Percentiles rank a stretch among this genome's conserved stretches.
phyloP scores from a whole-genome alignment of 2,888 invertebrate genomes.

The Pegoplata infirma region DNA sequence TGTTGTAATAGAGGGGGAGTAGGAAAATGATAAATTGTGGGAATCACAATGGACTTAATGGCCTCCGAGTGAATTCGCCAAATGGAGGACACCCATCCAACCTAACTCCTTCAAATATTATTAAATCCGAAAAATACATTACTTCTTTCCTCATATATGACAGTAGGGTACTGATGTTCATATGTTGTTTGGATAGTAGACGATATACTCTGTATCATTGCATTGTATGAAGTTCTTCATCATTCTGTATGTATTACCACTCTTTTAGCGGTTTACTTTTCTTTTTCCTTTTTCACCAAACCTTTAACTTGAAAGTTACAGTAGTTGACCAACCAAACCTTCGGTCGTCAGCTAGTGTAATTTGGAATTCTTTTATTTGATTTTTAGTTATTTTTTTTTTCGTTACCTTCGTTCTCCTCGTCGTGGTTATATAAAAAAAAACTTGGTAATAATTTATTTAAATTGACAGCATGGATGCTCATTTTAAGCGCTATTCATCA shows the following conservation, averaged over 20 bases:
- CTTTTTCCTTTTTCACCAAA: background rate
- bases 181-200: background rate
- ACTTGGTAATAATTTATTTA: slow-evolving; percentile 74
- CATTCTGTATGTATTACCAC: slow-evolving; percentile 11
- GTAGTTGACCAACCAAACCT: background rate
- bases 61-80: no score
- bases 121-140: no score
- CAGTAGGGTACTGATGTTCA: background rate
- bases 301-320: no score
- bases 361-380: slow-evolving; percentile 45
- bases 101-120: no score
- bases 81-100: no score
- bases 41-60: no score
- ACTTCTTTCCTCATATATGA: no score
- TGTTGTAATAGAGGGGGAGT: no score
- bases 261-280: slow-evolving; percentile 25
- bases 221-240: background rate
- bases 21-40: no score
- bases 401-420: background rate
- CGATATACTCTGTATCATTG: background rate
- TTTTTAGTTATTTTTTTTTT: background rate
- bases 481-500: slow-evolving; percentile 76
- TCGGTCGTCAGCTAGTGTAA: slow-evolving; percentile 6
- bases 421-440: slow-evolving; percentile 20
- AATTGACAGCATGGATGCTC: slow-evolving; percentile 76